These are phyloP conservation scores for Callitettix versicolor DNA, from an alignment of 1,140 invertebrate genomes.

Conservation along the genomic window DNA sequence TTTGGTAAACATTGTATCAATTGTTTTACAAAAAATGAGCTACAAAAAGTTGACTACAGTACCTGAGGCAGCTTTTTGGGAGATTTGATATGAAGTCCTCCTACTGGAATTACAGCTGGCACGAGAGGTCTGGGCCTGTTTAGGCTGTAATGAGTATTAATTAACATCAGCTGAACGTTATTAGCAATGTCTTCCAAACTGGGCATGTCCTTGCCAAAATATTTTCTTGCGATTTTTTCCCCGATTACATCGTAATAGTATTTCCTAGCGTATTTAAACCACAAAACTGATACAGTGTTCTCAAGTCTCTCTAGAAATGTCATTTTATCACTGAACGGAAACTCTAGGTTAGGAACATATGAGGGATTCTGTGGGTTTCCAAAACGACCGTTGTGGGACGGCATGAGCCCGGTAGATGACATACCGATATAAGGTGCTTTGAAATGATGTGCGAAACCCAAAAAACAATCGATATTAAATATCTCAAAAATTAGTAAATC, in stretches of 20 bases:
- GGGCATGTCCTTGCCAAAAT: slow-evolving; percentile 44
- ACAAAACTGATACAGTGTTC: slow-evolving; percentile 14
- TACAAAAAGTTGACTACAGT: neutral
- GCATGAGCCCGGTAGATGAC: slow-evolving; percentile 42
- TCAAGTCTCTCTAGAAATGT: slow-evolving; percentile 5
- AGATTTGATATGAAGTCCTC: slow-evolving; percentile 36
- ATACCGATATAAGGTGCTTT: slow-evolving; percentile 47
- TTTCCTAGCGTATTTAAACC: neutral
- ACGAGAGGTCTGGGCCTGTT: slow-evolving; percentile 43
- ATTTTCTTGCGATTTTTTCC: slow-evolving; percentile 28
- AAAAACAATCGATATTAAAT: slow-evolving; percentile 26
- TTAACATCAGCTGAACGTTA: slow-evolving; percentile 24
- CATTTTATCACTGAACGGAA: slow-evolving; percentile 16
- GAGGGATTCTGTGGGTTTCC: slow-evolving; percentile 14
- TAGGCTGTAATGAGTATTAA: slow-evolving; percentile 32
- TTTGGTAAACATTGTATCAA: too few relatives aligned
- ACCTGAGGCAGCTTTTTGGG: neutral
- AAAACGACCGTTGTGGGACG: slow-evolving; percentile 42
- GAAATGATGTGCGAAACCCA: slow-evolving; percentile 29
- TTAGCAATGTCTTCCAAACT: slow-evolving; percentile 33
- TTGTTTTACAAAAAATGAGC: too few relatives aligned
- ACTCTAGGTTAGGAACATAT: slow-evolving; percentile 17
- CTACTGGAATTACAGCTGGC: slow-evolving; percentile 51
- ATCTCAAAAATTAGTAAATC: slow-evolving; percentile 30
- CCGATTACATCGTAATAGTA: slow-evolving; percentile 8